phyloP scores from a whole-genome alignment of 1,140 invertebrate species.

The Ips typographus region DNA sequence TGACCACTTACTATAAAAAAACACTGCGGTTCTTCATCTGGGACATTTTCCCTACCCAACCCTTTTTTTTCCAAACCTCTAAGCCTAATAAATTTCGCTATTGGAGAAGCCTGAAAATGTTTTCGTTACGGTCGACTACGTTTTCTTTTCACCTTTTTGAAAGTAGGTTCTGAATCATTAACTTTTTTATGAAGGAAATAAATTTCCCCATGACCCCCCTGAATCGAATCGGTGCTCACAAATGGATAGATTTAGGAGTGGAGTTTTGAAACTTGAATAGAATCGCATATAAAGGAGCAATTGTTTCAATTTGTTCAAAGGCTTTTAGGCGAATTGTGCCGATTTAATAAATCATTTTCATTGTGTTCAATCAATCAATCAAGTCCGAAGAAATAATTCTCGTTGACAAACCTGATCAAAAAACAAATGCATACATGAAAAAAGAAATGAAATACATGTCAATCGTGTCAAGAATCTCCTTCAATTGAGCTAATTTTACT shows the following conservation, averaged over 20 bases:
- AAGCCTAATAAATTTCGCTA: conserved; percentile 13
- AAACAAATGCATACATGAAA: neutral
- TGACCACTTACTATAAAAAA: too few relatives aligned
- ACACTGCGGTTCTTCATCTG: too few relatives aligned
- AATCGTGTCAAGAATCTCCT: neutral
- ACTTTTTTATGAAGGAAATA: conserved; percentile 19
- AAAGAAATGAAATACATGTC: neutral
- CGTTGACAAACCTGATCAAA: too few relatives aligned
- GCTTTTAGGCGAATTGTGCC: neutral
- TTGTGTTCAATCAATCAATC: neutral
- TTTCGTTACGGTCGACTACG: neutral
- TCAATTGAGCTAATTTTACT: neutral
- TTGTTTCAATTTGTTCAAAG: conserved; percentile 1
- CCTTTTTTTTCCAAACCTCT: neutral
- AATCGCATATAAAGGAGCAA: conserved; percentile 1
- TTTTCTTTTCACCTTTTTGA: conserved; percentile 12
- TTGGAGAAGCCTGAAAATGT: conserved; percentile 1
- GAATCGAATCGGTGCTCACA: conserved; percentile 3
- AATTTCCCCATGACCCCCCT: conserved; percentile 12
- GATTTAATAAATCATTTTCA: neutral
- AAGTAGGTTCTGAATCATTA: conserved; percentile 16
- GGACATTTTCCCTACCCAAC: too few relatives aligned
- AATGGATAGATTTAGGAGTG: conserved; percentile 1
- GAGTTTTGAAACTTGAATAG: neutral
- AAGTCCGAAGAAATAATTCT: neutral